Evolutionary conservation across 2,888 invertebrate genomes (phyloP).

Genomic region (Leptothorax acervorum): DNA sequence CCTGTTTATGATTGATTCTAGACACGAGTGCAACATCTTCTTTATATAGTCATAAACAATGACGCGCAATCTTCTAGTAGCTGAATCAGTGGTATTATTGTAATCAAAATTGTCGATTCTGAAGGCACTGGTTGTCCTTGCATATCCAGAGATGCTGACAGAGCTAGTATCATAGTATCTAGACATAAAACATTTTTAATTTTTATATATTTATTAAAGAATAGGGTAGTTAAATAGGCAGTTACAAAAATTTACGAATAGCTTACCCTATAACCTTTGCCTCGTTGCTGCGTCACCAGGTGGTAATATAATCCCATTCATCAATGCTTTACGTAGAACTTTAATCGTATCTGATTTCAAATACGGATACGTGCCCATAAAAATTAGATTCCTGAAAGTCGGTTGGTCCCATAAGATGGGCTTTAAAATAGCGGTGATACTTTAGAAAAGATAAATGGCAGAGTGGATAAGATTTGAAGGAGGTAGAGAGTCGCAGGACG

Average conservation of each 20-base stretch:
- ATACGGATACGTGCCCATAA: slow-evolving; percentile 77
- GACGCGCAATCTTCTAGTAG: slow-evolving; percentile 82
- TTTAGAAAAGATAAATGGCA: slow-evolving; percentile 90
- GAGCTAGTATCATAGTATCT: slow-evolving; percentile 80
- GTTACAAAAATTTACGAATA: neutral
- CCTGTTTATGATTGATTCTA: slow-evolving; percentile 85
- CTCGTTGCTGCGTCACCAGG: slow-evolving; percentile 79
- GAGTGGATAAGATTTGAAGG: slow-evolving; percentile 90
- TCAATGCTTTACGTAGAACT: slow-evolving; percentile 82
- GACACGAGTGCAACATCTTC: slow-evolving; percentile 80
- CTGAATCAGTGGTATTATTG: slow-evolving; percentile 79
- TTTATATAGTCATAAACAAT: slow-evolving; percentile 82
- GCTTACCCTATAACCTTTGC: slow-evolving; percentile 78
- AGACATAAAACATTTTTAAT: slow-evolving; percentile 15
- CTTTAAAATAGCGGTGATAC: slow-evolving; percentile 87
- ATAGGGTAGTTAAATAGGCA: neutral
- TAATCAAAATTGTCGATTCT: slow-evolving; percentile 75
- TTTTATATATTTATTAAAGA: slow-evolving; percentile 20
- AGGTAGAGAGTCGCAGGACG: slow-evolving; percentile 73
- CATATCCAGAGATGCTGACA: slow-evolving; percentile 78
- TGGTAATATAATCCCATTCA: slow-evolving; percentile 84
- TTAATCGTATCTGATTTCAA: slow-evolving; percentile 80
- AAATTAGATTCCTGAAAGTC: slow-evolving; percentile 78
- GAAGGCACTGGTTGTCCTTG: slow-evolving; percentile 77
- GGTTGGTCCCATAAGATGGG: slow-evolving; percentile 84